These are phyloP conservation scores for Rhea pennata DNA, from an alignment of 2,113 vertebrate species.

Conservation along the genomic window DNA sequence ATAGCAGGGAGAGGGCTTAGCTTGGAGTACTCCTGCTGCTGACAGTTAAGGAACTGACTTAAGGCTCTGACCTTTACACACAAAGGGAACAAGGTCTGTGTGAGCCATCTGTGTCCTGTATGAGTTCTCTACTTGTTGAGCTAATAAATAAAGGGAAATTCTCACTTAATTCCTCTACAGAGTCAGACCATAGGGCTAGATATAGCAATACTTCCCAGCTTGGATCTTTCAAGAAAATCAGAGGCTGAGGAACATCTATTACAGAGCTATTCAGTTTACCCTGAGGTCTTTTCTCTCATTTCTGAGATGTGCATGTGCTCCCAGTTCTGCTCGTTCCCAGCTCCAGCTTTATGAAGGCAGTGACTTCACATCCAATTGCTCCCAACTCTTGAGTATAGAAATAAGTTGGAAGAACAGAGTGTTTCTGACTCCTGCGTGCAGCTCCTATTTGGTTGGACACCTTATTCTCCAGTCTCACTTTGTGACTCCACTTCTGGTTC, in stretches of 20 bases:
- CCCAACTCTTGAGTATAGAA: neutral
- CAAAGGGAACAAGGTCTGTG: fast-evolving
- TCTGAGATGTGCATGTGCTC: neutral
- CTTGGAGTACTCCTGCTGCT: neutral
- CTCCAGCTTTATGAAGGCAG: neutral
- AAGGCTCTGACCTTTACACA: neutral
- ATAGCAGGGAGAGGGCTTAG: neutral
- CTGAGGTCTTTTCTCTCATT: neutral
- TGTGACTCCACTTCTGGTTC: neutral
- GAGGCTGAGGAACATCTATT: neutral
- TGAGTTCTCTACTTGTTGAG: neutral
- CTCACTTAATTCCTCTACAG: neutral
- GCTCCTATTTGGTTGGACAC: neutral
- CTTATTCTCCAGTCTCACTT: neutral
- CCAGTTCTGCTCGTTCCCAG: neutral
- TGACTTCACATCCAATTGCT: neutral
- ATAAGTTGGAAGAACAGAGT: neutral
- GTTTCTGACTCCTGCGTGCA: neutral
- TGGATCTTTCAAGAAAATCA: neutral
- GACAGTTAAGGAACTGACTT: neutral
- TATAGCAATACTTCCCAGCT: neutral
- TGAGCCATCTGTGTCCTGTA: neutral
- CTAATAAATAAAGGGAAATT: neutral
- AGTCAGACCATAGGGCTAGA: neutral
- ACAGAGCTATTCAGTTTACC: neutral